Evolutionary conservation across 2,888 invertebrate genomes (phyloP).

Genomic region (Pegoplata infirma): DNA sequence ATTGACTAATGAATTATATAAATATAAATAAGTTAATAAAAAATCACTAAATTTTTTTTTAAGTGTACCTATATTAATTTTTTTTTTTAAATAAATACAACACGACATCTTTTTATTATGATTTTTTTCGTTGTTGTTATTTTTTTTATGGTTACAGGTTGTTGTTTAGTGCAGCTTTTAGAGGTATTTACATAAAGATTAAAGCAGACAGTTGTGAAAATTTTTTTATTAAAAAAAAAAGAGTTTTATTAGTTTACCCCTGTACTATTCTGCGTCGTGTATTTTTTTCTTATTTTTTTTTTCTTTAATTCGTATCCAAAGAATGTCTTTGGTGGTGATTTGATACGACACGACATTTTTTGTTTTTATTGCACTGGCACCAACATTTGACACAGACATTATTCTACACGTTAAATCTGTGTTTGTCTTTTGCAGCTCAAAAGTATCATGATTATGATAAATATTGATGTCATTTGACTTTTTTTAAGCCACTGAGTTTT

Average conservation of each 20-base stretch:
- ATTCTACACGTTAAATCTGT: slow-evolving; percentile 42
- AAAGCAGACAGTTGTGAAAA: slow-evolving; percentile 60
- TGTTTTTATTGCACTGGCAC: slow-evolving; percentile 34
- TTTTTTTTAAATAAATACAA: slow-evolving; percentile 45
- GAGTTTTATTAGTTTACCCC: slow-evolving; percentile 25
- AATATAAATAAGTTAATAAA: too few relatives aligned
- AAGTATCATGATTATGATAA: slow-evolving; percentile 60
- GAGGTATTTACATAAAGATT: slow-evolving; percentile 44
- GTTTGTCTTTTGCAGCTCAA: slow-evolving; percentile 31
- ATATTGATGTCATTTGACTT: slow-evolving; percentile 63
- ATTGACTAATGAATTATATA: too few relatives aligned
- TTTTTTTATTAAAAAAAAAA: slow-evolving; percentile 4
- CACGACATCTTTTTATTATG: slow-evolving; percentile 56
- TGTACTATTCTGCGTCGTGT: not conserved
- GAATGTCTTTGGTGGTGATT: slow-evolving; percentile 49
- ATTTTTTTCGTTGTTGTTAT: too few relatives aligned
- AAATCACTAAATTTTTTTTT: not conserved
- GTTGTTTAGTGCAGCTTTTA: slow-evolving; percentile 28
- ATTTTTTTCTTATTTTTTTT: not conserved
- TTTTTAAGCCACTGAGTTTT: slow-evolving; percentile 56
- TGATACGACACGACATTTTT: slow-evolving; percentile 59
- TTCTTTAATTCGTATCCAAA: not conserved
- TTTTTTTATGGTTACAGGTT: slow-evolving; percentile 48
- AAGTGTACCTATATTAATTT: slow-evolving; percentile 2
- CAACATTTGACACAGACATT: slow-evolving; percentile 45